phyloP scores from a whole-genome alignment of 2,888 invertebrate species.

The Drosophila ezoana region DNA sequence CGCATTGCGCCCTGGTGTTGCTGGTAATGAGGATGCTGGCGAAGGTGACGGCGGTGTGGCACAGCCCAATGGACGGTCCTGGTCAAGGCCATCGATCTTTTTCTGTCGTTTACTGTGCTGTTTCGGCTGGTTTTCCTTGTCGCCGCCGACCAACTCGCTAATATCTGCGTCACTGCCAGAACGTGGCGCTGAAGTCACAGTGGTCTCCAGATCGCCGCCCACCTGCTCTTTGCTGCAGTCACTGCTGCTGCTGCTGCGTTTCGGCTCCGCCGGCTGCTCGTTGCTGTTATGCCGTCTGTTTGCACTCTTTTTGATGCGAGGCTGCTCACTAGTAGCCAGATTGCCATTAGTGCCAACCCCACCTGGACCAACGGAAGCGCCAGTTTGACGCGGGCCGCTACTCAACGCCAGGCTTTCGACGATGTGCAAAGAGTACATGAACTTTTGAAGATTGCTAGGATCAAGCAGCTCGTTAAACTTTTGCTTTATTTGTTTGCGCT shows the following conservation, averaged over 20 bases:
- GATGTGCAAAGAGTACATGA: conserved; percentile 97
- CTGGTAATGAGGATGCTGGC: conserved; percentile 21
- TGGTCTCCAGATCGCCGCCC: conserved; percentile 50
- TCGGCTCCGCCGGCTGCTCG: conserved; percentile 63
- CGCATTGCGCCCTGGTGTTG: conserved; percentile 35
- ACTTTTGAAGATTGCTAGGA: conserved; percentile 95
- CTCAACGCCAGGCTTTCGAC: conserved; percentile 89
- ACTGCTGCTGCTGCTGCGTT: conserved; percentile 54
- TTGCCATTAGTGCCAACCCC: conserved; percentile 56
- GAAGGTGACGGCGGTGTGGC: conserved; percentile 57
- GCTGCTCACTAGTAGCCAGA: conserved; percentile 66
- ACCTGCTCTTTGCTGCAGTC: conserved; percentile 57
- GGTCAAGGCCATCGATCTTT: conserved; percentile 59
- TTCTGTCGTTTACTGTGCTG: conserved; percentile 71
- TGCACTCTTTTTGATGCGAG: conserved; percentile 58
- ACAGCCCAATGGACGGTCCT: conserved; percentile 55
- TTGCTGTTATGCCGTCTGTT: conserved; percentile 70
- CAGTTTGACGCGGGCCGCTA: conserved; percentile 63
- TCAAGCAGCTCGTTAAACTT: conserved; percentile 91
- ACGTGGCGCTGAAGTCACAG: conserved; percentile 47
- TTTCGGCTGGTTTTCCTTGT: conserved; percentile 80
- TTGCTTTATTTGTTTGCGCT: conserved; percentile 83
- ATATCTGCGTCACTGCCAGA: conserved; percentile 49
- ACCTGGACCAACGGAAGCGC: conserved; percentile 39
- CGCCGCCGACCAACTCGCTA: conserved; percentile 56